phyloP scores from a whole-genome alignment of 2,113 vertebrate genomes.

The Narcine bancroftii region DNA sequence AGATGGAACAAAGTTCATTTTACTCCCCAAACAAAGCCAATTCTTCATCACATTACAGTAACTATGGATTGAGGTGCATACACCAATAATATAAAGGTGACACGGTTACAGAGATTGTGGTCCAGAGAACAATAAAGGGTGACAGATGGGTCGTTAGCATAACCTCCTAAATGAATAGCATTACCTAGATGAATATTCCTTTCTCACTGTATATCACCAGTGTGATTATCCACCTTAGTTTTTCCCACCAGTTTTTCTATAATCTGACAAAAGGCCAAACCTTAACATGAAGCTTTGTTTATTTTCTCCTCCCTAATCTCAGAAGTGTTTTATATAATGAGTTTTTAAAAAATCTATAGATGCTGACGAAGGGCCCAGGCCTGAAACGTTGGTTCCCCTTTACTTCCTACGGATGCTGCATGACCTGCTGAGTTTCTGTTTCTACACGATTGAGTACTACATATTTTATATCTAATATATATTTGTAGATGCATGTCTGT shows the following conservation, averaged over 20 bases:
- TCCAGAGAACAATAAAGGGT: neutral
- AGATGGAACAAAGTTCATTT: constrained; percentile 21
- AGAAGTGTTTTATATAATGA: neutral
- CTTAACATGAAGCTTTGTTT: neutral
- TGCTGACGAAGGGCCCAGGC: too few species aligned
- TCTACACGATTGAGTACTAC: too few species aligned
- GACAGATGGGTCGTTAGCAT: neutral
- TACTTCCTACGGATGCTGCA: too few species aligned
- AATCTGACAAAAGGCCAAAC: neutral
- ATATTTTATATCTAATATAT: too few species aligned
- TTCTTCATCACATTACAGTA: neutral
- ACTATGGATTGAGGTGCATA: neutral
- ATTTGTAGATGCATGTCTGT: too few species aligned
- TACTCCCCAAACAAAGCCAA: neutral
- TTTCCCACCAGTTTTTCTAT: neutral
- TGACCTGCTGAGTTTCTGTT: too few species aligned
- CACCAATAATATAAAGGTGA: neutral
- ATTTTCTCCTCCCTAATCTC: neutral
- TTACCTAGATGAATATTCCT: neutral
- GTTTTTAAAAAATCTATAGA: too few species aligned
- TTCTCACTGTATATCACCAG: neutral
- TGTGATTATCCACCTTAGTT: neutral
- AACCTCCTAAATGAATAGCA: constrained; percentile 8
- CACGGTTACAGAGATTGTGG: neutral
- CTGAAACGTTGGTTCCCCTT: too few species aligned